Base-by-base conservation (phyloP, 2,797 vertebrate genomes). In the Acanthopagrus latus region DNA sequence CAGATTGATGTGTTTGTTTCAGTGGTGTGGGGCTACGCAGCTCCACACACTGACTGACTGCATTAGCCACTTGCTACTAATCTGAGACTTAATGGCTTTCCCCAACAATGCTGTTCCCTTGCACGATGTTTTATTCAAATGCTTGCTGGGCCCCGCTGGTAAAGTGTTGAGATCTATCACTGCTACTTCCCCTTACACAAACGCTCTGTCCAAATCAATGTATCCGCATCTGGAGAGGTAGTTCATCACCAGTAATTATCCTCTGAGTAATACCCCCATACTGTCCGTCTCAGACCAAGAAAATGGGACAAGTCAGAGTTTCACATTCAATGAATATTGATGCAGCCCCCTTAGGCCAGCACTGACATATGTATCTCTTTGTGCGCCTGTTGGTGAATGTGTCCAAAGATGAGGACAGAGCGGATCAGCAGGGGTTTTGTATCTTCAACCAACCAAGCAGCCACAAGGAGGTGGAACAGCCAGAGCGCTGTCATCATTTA, bases 1-100 rank as follows among this genome's bases (percentile, higher is more conserved):
- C 84, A 92, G 91, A 93, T 82, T 89, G 90, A 93, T 93, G 89
- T 79, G 88, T 91, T 89, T 93, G 84, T 91, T 90, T 84, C 84
- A 89, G 84, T 73, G 64, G 77, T 69, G 83, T 68, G 73, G 68
- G 62, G 74, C 83, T 66, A 51, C 46, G 41, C 75, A 64, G 84
- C 65, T 84, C 86, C 78, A 80, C 81, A 86, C 80, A 81, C 71
- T 20, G 48, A 80, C 88, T 63, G 82, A 90, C 86, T 67, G 82
- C 85, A 86, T 91, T 86, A 84, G 80, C 88, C 58, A 82, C 89
- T 80, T 58, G 65, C 75, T 68, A 63, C 84, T 91, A 91, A 92
- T 91, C 88, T 76, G 76, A 71, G 54, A 84, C 75, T 84, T 90
- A 90, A 92, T 88, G 78, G 79, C 84, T 86, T 90, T 84, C 65